Evolutionary conservation across 2,797 vertebrate species (phyloP), one percentile per base, ranked within the genome.

Genomic region (Pampus argenteus): DNA sequence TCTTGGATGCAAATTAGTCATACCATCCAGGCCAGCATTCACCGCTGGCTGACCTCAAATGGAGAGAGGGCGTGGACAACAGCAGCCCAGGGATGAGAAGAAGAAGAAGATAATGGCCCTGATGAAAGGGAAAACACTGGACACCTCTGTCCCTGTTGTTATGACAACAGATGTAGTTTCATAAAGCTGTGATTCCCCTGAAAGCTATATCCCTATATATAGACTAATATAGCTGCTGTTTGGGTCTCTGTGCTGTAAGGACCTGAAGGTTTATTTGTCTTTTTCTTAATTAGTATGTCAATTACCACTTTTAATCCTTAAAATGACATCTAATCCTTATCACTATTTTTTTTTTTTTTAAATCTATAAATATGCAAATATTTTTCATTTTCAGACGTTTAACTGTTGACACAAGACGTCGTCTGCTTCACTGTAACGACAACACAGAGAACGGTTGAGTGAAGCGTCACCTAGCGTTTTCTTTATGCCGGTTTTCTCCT

Each of bases 391-490:
- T n/a, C n/a, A n/a, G n/a, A n/a, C n/a, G n/a, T n/a, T n/a, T n/a
- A n/a, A n/a, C n/a, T n/a, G n/a, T n/a, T n/a, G n/a, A n/a, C n/a
- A n/a, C n/a, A n/a, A n/a, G n/a, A n/a, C n/a, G n/a, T n/a, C n/a
- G n/a, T n/a, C n/a, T n/a, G n/a, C n/a, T n/a, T n/a, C n/a, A n/a
- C n/a, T n/a, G n/a, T n/a, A n/a, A n/a, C n/a, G n/a, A n/a, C n/a
- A n/a, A n/a, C n/a, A n/a, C n/a, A n/a, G n/a, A n/a, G 5, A 54
- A 63, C 6, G 2, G 10, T 72, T 74, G 25, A 42, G 36, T 85
- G 29, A 72, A 67, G 82, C 83, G 85, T 28, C 90, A 74, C 57
- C 91, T 91, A 86, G 89, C 57, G 89, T 86, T 81, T 81, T 9
- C 28, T 34, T 66, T 18, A 15, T 14, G 2, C 0, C 2, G 4